Percentiles rank a stretch among this genome's conserved stretches.
Conservation (phyloP, 2,888 invertebrate species). For the Stictocephala bisonia region DNA sequence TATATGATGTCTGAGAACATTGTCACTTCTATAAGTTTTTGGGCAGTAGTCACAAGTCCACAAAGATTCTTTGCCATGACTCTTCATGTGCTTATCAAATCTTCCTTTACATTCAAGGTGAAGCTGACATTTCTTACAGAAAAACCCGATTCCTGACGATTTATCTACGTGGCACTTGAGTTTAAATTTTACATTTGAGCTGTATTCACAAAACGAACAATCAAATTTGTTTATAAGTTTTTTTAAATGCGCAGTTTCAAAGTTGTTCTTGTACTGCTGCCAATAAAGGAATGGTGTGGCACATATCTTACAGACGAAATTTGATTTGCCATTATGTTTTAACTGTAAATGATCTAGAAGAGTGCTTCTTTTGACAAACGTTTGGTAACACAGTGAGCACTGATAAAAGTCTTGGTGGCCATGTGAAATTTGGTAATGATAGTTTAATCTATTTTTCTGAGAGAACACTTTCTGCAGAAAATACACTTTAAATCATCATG, state of each 20-base stretch:
- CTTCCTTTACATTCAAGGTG: conserved; percentile 1
- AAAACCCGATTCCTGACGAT: conserved; percentile 13
- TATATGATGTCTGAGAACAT: conserved; percentile 2
- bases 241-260: not conserved
- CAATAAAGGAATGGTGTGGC: conserved; percentile 19
- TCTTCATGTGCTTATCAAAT: conserved; percentile 21
- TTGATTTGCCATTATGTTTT: conserved; percentile 8
- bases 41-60: conserved; percentile 12
- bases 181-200: not conserved
- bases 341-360: conserved; percentile 13
- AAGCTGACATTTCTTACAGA: conserved; percentile 15
- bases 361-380: not conserved
- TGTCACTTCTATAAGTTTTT: not conserved
- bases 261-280: not conserved
- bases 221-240: not conserved
- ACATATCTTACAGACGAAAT: conserved; percentile 9
- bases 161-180: conserved; percentile 27
- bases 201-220: conserved; percentile 27
- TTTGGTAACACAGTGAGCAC: conserved; percentile 20
- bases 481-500: conserved; percentile 31
- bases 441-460: conserved; percentile 12
- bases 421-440: conserved; percentile 25
- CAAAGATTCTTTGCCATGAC: not conserved
- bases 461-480: conserved; percentile 14
- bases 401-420: conserved; percentile 36